Conservation (phyloP, 2,113 vertebrate genomes). For the Struthidea cinerea region DNA sequence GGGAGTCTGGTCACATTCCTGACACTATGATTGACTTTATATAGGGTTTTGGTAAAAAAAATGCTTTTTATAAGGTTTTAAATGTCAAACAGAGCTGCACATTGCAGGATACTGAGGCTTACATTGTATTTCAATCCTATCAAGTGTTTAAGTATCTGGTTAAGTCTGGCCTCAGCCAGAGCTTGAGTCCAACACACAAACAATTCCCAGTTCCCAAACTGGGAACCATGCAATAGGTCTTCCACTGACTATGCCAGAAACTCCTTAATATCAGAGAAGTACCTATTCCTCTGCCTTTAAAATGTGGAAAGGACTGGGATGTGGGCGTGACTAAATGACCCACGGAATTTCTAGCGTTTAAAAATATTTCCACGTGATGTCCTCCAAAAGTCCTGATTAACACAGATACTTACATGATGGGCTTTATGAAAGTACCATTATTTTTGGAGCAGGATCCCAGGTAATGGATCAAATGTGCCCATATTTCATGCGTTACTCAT, state of each 20-base stretch:
- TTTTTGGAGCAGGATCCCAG: background rate
- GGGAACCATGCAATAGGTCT: background rate
- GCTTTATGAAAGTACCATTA: background rate
- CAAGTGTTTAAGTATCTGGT: background rate
- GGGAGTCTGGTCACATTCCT: background rate
- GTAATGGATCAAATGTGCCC: background rate
- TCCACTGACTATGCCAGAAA: rapidly evolving
- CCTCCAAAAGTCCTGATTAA: background rate
- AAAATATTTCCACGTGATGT: background rate
- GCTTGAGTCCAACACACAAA: background rate
- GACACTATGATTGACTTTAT: background rate
- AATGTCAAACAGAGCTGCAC: background rate
- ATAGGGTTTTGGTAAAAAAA: background rate
- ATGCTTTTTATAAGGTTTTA: background rate
- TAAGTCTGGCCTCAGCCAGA: background rate
- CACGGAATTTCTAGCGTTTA: background rate
- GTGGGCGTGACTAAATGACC: background rate
- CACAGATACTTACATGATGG: background rate
- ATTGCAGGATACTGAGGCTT: background rate
- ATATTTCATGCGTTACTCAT: background rate
- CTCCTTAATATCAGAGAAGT: background rate
- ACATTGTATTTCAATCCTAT: background rate
- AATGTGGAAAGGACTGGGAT: background rate
- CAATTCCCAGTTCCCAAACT: background rate
- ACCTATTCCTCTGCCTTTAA: background rate